These are phyloP conservation scores for Chymomyza caudatula DNA, from an alignment of 2,888 invertebrate species.

Conservation along the genomic window DNA sequence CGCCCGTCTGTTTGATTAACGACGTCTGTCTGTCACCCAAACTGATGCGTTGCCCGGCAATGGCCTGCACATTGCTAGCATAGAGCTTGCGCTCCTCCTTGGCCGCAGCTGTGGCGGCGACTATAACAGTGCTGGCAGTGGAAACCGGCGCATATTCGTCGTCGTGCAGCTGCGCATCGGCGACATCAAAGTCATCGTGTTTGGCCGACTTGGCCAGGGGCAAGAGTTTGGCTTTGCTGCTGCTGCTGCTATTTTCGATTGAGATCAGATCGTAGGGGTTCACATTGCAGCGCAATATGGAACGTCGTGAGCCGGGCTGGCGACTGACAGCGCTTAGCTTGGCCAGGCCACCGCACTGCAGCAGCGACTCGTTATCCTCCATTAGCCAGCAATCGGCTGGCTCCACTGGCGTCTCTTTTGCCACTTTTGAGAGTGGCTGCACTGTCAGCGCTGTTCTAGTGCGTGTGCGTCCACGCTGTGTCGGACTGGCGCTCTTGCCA, in stretches of 20 bases:
- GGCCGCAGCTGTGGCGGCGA: neutral
- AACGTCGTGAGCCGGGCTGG: constrained; percentile 79
- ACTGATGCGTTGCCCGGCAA: constrained; percentile 84
- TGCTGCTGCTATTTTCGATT: constrained; percentile 66
- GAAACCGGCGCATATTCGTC: constrained; percentile 52
- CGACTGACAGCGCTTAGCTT: neutral
- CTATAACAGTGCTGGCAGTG: neutral
- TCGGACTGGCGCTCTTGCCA: constrained; percentile 81
- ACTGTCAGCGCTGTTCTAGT: constrained; percentile 79
- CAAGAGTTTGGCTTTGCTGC: constrained; percentile 34
- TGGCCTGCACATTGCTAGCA: constrained; percentile 81
- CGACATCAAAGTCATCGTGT: constrained; percentile 79
- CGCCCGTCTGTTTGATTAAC: constrained; percentile 62
- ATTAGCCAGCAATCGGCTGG: constrained; percentile 73
- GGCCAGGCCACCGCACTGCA: constrained; percentile 44
- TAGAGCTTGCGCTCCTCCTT: constrained; percentile 70
- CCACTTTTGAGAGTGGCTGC: constrained; percentile 26
- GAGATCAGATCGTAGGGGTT: constrained; percentile 91
- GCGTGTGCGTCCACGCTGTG: constrained; percentile 79
- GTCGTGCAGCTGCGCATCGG: constrained; percentile 73
- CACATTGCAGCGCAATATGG: constrained; percentile 89
- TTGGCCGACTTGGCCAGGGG: constrained; percentile 55
- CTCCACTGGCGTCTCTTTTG: constrained; percentile 22
- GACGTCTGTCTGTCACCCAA: constrained; percentile 79
- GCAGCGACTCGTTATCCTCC: constrained; percentile 65